phyloP scores from a whole-genome alignment of 2,113 vertebrate genomes.

The Actenoides hombroni region DNA sequence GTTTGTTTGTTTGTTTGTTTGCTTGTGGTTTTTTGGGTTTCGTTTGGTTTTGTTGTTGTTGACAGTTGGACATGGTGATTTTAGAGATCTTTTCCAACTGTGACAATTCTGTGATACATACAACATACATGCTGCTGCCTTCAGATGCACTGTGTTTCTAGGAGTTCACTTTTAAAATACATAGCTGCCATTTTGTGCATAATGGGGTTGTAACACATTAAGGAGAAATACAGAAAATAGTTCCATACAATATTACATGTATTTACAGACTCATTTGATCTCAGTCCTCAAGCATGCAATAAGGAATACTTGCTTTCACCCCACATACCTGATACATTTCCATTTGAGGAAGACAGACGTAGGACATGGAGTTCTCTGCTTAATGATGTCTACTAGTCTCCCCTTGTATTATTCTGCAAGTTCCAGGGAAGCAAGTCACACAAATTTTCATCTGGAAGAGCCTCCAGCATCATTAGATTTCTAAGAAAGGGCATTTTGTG shows the following conservation, averaged over 20 bases:
- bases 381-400: not conserved
- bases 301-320: not conserved
- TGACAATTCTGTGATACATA: too few species aligned
- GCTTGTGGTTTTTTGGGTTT: too few species aligned
- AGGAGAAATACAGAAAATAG: not conserved
- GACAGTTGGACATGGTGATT: too few species aligned
- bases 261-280: not conserved
- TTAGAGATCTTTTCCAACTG: too few species aligned
- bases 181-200: not conserved
- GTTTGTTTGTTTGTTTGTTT: too few species aligned
- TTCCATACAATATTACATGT: not conserved
- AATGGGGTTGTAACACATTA: not conserved
- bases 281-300: not conserved
- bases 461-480: not conserved
- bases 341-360: not conserved
- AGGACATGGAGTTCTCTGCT: not conserved
- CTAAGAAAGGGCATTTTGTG: not conserved
- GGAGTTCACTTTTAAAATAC: not conserved
- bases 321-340: fast-evolving
- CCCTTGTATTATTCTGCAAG: not conserved
- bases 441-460: not conserved
- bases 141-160: not conserved
- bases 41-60: too few species aligned
- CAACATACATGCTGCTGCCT: not conserved
- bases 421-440: not conserved